phyloP scores from a whole-genome alignment of 2,797 vertebrate species.

The Sternotherus odoratus region DNA sequence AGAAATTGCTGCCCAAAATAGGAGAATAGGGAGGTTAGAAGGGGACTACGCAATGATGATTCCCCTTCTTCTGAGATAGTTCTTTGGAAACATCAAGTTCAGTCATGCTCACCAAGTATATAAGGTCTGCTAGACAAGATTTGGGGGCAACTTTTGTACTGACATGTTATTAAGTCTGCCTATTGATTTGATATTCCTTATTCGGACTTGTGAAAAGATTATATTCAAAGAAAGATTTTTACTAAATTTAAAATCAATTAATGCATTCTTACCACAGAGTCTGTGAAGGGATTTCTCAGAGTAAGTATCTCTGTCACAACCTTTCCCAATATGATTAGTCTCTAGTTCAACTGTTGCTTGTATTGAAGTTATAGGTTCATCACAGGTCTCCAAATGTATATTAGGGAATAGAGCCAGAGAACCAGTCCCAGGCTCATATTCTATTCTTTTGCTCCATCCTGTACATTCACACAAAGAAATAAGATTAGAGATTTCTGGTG shows the following conservation, averaged over 20 bases:
- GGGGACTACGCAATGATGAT: neutral
- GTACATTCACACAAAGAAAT: neutral
- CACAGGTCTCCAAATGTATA: conserved; percentile 94
- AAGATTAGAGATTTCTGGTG: neutral
- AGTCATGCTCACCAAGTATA: neutral
- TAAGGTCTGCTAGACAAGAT: neutral
- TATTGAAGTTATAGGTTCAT: conserved; percentile 91
- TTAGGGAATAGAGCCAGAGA: conserved; percentile 92
- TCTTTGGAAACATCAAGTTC: conserved; percentile 2
- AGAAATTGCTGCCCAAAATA: neutral
- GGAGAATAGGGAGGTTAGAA: neutral
- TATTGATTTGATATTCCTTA: neutral
- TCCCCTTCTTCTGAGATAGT: neutral
- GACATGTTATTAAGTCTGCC: neutral
- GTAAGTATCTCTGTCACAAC: conserved; percentile 97
- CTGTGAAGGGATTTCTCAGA: conserved; percentile 97
- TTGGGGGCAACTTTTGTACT: neutral
- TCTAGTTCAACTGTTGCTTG: conserved; percentile 91
- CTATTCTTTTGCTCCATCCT: conserved; percentile 96
- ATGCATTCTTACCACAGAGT: conserved; percentile 90
- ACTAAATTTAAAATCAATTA: neutral
- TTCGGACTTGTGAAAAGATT: neutral
- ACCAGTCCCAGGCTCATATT: conserved; percentile 96
- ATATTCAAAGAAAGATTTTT: neutral
- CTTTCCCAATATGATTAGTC: conserved; percentile 97